A percentile compares a stretch with the other conserved stretches of the same genome.
phyloP scores from a whole-genome alignment of 2,888 invertebrate genomes.

The Emmelina monodactyla region DNA sequence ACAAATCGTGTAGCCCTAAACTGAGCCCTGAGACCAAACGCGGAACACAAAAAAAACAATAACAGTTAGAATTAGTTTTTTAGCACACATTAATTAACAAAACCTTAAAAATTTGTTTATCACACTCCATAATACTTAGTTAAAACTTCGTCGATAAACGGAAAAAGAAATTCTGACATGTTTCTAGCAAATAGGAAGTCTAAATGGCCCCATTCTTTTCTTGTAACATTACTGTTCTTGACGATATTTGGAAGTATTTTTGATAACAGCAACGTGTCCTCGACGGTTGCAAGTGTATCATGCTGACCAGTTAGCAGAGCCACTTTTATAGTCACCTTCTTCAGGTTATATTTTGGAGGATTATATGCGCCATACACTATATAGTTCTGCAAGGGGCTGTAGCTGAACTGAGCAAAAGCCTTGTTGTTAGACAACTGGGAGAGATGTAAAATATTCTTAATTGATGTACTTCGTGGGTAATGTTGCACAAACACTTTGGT shows the following conservation, averaged over 20 bases:
- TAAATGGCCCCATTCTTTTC: constrained; percentile 24
- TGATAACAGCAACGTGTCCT: constrained; percentile 20
- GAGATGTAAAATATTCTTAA: constrained; percentile 21
- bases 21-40: no score
- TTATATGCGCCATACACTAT: neutral
- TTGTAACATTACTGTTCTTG: constrained; percentile 19
- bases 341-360: constrained; percentile 20
- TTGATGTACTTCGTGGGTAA: constrained; percentile 24
- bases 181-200: constrained; percentile 25
- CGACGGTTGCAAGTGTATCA: constrained; percentile 49
- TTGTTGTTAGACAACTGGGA: constrained; percentile 17
- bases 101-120: no score
- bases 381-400: constrained; percentile 11
- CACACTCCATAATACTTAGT: no score
- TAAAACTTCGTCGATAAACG: no score
- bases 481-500: constrained; percentile 19
- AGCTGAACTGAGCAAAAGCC: constrained; percentile 5
- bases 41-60: no score
- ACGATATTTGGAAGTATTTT: constrained; percentile 23
- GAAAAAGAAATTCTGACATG: constrained; percentile 24
- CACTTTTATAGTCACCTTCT: constrained; percentile 22
- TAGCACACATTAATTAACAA: no score
- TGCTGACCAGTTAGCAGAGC: constrained; percentile 51
- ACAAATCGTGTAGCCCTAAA: no score
- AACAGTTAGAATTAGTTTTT: no score